Evolutionary conservation across 2,797 vertebrate genomes (phyloP).

Genomic region (Lophura swinhoii): DNA sequence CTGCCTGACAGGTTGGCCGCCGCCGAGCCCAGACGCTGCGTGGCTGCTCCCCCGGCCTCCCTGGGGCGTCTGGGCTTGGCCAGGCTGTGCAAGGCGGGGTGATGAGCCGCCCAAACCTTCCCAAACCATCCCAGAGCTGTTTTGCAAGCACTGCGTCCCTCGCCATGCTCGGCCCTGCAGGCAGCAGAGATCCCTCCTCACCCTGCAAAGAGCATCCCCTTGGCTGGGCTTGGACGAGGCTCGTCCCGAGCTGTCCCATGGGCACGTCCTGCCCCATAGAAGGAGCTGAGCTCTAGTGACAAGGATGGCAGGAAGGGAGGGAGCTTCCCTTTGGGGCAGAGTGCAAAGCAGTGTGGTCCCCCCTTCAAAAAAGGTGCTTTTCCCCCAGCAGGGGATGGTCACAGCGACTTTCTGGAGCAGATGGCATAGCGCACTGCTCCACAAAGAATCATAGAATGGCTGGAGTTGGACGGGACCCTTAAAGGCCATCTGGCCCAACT

Average conservation of each 20-base stretch:
- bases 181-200: not conserved
- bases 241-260: not conserved
- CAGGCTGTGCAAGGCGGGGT: conserved; percentile 18
- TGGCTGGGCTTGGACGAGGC: not conserved
- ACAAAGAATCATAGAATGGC: too few species aligned
- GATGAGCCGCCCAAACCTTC: not conserved
- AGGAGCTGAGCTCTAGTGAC: not conserved
- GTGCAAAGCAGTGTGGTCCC: not conserved
- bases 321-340: not conserved
- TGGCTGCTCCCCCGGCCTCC: conserved; percentile 31
- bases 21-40: conserved; percentile 51
- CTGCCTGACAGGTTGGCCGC: conserved; percentile 72
- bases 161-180: not conserved
- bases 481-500: too few species aligned
- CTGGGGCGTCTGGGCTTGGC: conserved; percentile 50
- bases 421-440: not conserved
- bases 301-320: not conserved
- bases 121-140: conserved; percentile 40
- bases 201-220: not conserved
- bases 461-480: too few species aligned
- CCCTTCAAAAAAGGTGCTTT: not conserved
- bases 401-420: not conserved
- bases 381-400: not conserved
- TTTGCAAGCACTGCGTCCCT: not conserved
- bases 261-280: not conserved